These are phyloP conservation scores for Spodoptera picta DNA, from an alignment of 2,888 invertebrate species.

Conservation along the genomic window DNA sequence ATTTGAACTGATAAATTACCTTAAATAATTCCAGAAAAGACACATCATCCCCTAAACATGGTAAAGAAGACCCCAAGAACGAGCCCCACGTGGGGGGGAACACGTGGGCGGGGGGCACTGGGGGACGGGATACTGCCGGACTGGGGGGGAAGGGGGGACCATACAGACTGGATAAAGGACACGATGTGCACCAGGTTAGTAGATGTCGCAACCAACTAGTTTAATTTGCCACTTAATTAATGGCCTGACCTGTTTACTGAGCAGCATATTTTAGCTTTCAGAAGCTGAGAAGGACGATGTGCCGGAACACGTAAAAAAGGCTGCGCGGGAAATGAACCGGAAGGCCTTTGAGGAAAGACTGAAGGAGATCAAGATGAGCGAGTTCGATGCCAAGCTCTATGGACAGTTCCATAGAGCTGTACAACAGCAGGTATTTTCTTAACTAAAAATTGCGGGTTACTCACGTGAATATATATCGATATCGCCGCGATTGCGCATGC, in stretches of 20 bases:
- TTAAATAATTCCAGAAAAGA: conserved; percentile 78
- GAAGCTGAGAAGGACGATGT: conserved; percentile 96
- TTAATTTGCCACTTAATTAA: too few relatives aligned
- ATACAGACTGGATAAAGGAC: conserved; percentile 97
- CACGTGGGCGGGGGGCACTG: conserved; percentile 98
- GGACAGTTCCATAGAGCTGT: conserved; percentile 94
- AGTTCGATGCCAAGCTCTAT: conserved; percentile 96
- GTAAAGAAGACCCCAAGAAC: conserved; percentile 96
- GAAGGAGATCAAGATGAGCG: conserved; percentile 97
- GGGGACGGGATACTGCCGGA: conserved; percentile 98
- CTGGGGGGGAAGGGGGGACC: conserved; percentile 99
- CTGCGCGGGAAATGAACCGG: conserved; percentile 97
- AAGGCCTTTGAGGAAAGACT: conserved; percentile 96
- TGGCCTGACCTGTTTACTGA: too few relatives aligned
- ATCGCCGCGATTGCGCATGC: too few relatives aligned
- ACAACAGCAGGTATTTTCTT: conserved; percentile 90
- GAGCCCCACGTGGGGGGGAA: conserved; percentile 98
- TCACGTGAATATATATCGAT: too few relatives aligned
- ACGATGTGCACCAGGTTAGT: conserved; percentile 95
- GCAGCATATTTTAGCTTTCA: conserved; percentile 87
- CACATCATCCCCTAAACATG: conserved; percentile 95
- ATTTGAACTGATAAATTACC: too few relatives aligned
- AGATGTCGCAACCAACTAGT: too few relatives aligned
- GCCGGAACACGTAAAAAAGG: conserved; percentile 95
- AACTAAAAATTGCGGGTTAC: too few relatives aligned